A percentile compares a stretch with the other conserved stretches of the same genome.
phyloP scores from a whole-genome alignment of 1,140 invertebrate species.

The Coboldia fuscipes region DNA sequence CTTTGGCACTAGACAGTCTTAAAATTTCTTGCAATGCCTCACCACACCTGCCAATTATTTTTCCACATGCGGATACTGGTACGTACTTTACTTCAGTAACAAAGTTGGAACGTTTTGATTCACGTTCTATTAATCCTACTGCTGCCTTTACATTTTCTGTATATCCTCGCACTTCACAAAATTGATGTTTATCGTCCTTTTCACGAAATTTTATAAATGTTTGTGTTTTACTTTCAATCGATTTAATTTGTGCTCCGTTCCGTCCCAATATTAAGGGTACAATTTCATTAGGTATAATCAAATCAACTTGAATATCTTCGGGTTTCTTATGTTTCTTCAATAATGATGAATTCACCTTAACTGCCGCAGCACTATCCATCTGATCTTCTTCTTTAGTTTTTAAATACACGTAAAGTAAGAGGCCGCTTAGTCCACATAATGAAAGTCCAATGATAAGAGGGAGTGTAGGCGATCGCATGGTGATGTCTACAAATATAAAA shows the following conservation, averaged over 20 bases:
- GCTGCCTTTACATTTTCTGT: slow-evolving; percentile 38
- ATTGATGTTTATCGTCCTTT: slow-evolving; percentile 24
- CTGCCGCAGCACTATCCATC: slow-evolving; percentile 4
- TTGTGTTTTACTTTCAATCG: slow-evolving; percentile 43
- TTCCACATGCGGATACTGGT: slow-evolving; percentile 34
- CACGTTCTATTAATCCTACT: slow-evolving; percentile 42
- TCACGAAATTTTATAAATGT: slow-evolving; percentile 42
- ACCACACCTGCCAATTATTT: slow-evolving; percentile 47
- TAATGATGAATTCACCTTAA: neutral
- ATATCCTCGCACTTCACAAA: slow-evolving; percentile 42
- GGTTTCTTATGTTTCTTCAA: slow-evolving; percentile 1
- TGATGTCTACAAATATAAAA: too few species aligned
- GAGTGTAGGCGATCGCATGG: slow-evolving; percentile 10
- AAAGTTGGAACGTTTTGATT: slow-evolving; percentile 41
- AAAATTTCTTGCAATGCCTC: slow-evolving; percentile 47
- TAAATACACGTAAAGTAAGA: slow-evolving; percentile 18
- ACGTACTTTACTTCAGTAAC: slow-evolving; percentile 41
- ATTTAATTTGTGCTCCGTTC: slow-evolving; percentile 39
- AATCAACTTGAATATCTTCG: slow-evolving; percentile 14
- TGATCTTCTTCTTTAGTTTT: slow-evolving; percentile 15
- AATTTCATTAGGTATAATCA: slow-evolving; percentile 16
- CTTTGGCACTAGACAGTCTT: slow-evolving; percentile 16
- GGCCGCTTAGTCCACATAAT: slow-evolving; percentile 17
- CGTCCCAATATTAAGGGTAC: slow-evolving; percentile 31
- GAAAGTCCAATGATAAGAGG: slow-evolving; percentile 15